phyloP scores from a whole-genome alignment of 1,140 invertebrate genomes.

The Drosophila elegans region DNA sequence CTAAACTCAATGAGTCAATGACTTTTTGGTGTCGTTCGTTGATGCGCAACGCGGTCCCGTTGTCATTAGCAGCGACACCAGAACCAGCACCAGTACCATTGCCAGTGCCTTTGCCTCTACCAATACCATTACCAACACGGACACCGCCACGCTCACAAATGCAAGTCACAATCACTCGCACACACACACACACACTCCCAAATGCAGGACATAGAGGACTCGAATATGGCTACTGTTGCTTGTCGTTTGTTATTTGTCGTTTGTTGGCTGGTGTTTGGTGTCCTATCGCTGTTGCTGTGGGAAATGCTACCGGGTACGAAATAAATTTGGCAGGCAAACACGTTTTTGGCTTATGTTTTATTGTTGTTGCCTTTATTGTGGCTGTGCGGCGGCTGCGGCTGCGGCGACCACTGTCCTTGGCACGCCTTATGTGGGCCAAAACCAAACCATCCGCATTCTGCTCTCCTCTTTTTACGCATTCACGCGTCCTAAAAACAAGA shows the following conservation, averaged over 20 bases:
- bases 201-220: constrained; percentile 9
- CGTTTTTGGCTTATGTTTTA: constrained; percentile 69
- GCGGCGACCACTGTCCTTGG: constrained; percentile 66
- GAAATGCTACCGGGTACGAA: constrained; percentile 56
- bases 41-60: constrained; percentile 75
- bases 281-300: constrained; percentile 47
- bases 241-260: constrained; percentile 30
- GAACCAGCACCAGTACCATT: constrained; percentile 23
- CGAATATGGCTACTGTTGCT: constrained; percentile 46
- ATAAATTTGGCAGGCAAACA: constrained; percentile 81
- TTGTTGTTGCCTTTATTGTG: constrained; percentile 54
- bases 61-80: constrained; percentile 80
- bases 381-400: constrained; percentile 32
- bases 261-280: constrained; percentile 10
- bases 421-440: constrained; percentile 74
- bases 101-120: background rate
- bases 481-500: constrained; percentile 61
- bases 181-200: constrained; percentile 12
- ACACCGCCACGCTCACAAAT: constrained; percentile 42
- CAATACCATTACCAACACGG: constrained; percentile 9
- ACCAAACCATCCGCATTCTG: constrained; percentile 4
- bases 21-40: constrained; percentile 80
- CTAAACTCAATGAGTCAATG: constrained; percentile 80
- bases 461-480: constrained; percentile 72
- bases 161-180: constrained; percentile 14